Evolutionary conservation across 2,797 vertebrate species (phyloP).

Genomic region (Pangasius djambal): DNA sequence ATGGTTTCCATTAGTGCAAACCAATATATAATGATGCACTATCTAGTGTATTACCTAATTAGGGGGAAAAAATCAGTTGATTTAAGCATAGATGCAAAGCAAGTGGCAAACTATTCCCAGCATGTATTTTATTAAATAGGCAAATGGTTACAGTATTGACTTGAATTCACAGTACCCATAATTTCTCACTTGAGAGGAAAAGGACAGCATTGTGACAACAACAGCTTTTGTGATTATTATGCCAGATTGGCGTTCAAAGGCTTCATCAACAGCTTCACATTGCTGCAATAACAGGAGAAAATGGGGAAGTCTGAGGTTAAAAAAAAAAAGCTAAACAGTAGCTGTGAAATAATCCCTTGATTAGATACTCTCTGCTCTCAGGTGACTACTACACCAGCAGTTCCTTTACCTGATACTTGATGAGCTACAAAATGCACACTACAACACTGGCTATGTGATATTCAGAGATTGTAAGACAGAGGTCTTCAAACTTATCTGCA

Average conservation of each 20-base stretch:
- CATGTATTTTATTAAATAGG: not conserved
- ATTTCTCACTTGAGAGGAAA: not conserved
- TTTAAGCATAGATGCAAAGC: conserved; percentile 13
- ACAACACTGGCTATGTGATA: not conserved
- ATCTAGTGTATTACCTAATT: conserved; percentile 5
- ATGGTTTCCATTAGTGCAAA: conserved; percentile 1
- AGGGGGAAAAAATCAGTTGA: not conserved
- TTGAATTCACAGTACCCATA: not conserved
- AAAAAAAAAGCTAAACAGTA: not conserved
- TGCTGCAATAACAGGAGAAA: not conserved
- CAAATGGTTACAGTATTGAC: not conserved
- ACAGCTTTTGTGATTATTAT: conserved; percentile 19
- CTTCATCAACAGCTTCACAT: not conserved
- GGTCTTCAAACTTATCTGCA: not conserved
- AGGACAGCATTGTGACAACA: conserved; percentile 8
- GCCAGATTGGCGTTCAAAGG: not conserved
- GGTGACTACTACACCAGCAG: not conserved
- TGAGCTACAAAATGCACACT: not conserved
- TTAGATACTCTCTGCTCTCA: not conserved
- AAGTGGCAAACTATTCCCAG: not conserved
- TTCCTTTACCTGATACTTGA: not conserved
- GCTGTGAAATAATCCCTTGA: not conserved
- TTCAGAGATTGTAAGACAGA: not conserved
- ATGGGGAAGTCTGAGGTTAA: not conserved
- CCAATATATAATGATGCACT: not conserved